These are phyloP conservation scores for Uloborus diversus DNA, from an alignment of 1,140 invertebrate species.

Conservation along the genomic window DNA sequence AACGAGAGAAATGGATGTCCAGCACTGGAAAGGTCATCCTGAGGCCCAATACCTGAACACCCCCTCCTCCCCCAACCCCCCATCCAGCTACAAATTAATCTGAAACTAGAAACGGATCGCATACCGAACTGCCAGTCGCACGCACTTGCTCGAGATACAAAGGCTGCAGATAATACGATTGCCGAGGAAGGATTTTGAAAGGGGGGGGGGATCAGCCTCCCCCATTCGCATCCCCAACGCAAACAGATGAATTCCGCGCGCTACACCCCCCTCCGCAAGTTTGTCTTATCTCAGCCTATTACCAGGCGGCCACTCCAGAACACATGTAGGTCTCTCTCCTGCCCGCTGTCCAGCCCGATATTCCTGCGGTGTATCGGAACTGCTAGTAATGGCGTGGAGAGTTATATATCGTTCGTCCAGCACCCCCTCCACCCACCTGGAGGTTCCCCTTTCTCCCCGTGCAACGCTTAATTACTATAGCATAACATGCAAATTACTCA, in stretches of 20 bases:
- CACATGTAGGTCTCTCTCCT: conserved; percentile 34
- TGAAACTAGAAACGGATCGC: neutral
- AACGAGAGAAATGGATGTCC: neutral
- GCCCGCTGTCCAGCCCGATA: neutral
- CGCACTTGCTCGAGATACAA: neutral
- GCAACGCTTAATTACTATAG: conserved; percentile 56
- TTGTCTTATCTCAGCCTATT: conserved; percentile 44
- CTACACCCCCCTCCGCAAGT: neutral
- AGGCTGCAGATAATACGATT: conserved; percentile 38
- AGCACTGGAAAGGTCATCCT: neutral
- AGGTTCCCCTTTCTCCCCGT: neutral
- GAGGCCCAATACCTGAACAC: conserved; percentile 1
- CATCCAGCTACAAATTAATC: conserved; percentile 36
- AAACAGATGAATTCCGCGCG: conserved; percentile 35
- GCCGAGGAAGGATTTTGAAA: neutral
- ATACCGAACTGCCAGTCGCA: conserved; percentile 37
- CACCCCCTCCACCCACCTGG: neutral
- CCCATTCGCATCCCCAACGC: neutral
- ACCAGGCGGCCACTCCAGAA: conserved; percentile 32
- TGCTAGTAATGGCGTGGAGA: conserved; percentile 13
- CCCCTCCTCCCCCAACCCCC: neutral
- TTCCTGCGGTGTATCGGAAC: conserved; percentile 45
- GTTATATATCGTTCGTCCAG: conserved; percentile 47
- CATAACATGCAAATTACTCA: conserved; percentile 57
- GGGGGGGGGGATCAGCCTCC: neutral